Evolutionary conservation across 2,113 vertebrate genomes (phyloP), one percentile per base, ranked within the genome.

Genomic region (Oncorhynchus clarkii): DNA sequence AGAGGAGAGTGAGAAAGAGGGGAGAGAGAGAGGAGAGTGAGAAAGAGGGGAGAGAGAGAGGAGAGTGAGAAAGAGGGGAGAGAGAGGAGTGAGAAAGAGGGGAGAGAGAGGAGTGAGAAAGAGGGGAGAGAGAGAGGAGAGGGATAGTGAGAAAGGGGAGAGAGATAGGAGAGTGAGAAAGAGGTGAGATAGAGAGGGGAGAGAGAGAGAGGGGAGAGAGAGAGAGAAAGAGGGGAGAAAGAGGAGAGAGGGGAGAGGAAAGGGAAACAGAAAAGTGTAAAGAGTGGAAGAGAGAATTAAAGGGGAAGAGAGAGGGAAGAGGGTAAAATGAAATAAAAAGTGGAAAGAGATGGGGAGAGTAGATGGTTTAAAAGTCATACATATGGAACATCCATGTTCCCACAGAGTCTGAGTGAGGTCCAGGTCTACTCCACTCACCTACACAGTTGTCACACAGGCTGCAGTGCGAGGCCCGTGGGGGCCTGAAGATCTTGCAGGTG

Each of bases 371-470:
- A 45, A 45, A 24, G 26, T 59, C 26, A 39, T 29, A 31, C 49
- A 26, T 48, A 14, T 26, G 51, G 12, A 67, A 34, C 51, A 75
- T 34, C 57, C 57, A 16, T 14, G 29, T 64, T 27, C 13, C 27
- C 12, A 2, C 45, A 20, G 20, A 49, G 65, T 4, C 16, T 24
- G 64, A 12, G 26, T 24, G 64, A 13, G 14, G 11, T 51, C 49
- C 49, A 13, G 16, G 51, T 18, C 27, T 24, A 22, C 72, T 27
- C 16, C 77, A 91, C 95, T 95, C 85, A 97, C 96, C 96, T 83
- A 97, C 96, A 88, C 96, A 98, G 94, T 98, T 98, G 95, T 98
- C 96, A 80, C 96, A 98, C 87, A 98, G 95, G 93, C 96, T 97
- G 89, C 96, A 98, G 88, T 98, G 96, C 59, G 96, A 98, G 76